Base-by-base conservation (phyloP, 2,113 vertebrate species). In the Festucalex cinctus region DNA sequence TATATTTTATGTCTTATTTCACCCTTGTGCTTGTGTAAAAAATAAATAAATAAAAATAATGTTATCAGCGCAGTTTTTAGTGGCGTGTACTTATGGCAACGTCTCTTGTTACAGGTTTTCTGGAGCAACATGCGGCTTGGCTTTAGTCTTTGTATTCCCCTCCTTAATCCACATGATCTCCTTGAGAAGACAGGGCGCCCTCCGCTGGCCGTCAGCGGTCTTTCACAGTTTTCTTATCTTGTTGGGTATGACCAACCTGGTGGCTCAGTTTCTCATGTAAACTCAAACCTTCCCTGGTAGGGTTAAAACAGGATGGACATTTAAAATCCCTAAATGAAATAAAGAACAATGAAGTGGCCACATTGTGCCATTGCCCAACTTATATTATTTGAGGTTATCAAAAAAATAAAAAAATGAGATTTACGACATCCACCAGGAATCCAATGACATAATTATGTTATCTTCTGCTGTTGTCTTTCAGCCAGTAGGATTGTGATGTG, bases 261-360 rank as follows among this genome's bases (percentile, higher is more conserved):
- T 94, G 53, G 93, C 90, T 82, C 97, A 99, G 88, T 97, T 98
- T 85, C 90, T 97, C 81, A 93, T 97, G 93, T 98, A 91, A 93
- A 60, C 9, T 20, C 24, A 2, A 14, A 32, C 8, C 9, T 24
- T 64, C 9, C 6, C 19, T 46, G 10, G 24, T 51, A 26, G 56
- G 32, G 39, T 57, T 9, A 44, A 68, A 56, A 37, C 9, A 20
- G 16, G n/a, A 22, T n/a, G 19, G 48, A 10, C n/a, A 2, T 51
- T 51, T 12, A 9, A 20, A 51, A 49, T 48, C 58, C 22, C 14
- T 72, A 57, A 53, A 53, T n/a, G 49, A 12, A 0, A 39, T 66
- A 28, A 28, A 44, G 49, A 56, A 19, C 24, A 43, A 46, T n/a
- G 22, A 60, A 19, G 36, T 20, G 39, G 28, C 20, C 19, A 26